phyloP scores from a whole-genome alignment of 2,888 invertebrate genomes.

The Escarpia spicata region DNA sequence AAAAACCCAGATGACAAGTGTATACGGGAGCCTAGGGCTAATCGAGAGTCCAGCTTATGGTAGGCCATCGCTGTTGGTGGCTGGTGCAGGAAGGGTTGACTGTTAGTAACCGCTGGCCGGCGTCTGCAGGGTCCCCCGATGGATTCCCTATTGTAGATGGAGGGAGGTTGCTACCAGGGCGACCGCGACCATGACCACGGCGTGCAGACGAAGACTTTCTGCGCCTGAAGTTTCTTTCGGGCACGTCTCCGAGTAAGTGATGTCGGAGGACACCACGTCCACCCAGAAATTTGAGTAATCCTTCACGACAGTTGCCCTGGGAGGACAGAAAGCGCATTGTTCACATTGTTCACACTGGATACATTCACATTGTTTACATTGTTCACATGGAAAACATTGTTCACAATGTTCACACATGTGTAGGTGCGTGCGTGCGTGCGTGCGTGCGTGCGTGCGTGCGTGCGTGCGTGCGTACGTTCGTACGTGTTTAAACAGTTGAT shows the following conservation, averaged over 20 bases:
- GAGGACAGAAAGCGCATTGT: not conserved
- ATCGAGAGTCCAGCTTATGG: not conserved
- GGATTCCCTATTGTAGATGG: not conserved
- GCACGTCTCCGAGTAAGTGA: not conserved
- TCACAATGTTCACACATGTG: not conserved
- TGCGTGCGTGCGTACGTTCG: no score
- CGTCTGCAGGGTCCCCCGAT: not conserved
- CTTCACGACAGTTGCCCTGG: not conserved
- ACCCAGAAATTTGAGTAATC: not conserved
- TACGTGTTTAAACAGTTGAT: not conserved
- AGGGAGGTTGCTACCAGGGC: not conserved
- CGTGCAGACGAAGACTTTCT: not conserved
- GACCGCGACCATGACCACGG: not conserved
- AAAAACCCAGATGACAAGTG: no score
- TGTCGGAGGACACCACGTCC: not conserved
- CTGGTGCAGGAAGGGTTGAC: not conserved
- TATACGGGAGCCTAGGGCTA: no score
- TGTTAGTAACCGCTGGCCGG: not conserved
- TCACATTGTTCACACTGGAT: not conserved
- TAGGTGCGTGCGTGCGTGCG: no score
- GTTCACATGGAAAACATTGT: not conserved
- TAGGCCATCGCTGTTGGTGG: not conserved
- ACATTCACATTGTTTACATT: no score
- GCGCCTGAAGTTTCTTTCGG: not conserved
- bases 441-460: no score